Conservation (phyloP, 2,888 invertebrate genomes). For the Pseudanteris insignis region DNA sequence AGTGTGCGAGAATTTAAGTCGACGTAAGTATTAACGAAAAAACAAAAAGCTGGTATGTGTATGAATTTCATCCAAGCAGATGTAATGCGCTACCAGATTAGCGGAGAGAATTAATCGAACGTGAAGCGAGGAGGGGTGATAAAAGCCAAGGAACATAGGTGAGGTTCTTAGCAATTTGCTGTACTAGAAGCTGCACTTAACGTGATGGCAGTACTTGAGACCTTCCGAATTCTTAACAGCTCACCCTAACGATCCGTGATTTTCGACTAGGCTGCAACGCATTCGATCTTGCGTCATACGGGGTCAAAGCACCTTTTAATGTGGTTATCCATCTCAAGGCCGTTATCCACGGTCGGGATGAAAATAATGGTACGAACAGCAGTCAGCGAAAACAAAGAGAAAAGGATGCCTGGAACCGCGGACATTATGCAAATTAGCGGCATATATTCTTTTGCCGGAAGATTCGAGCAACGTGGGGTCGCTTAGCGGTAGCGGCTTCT, state of each 20-base stretch:
- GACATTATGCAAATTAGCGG: conserved; percentile 45
- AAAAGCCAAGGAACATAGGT: conserved; percentile 16
- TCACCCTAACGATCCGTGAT: conserved; percentile 37
- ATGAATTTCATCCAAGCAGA: no score
- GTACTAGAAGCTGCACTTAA: conserved; percentile 37
- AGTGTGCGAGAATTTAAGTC: no score
- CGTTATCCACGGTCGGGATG: conserved; percentile 8
- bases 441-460: conserved; percentile 42
- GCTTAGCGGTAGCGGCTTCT: conserved; percentile 34
- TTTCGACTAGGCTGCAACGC: conserved; percentile 28
- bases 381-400: conserved; percentile 35
- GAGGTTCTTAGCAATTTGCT: conserved; percentile 35
- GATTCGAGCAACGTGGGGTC: conserved; percentile 38
- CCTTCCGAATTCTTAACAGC: conserved; percentile 39
- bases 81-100: conserved; percentile 15
- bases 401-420: conserved; percentile 27
- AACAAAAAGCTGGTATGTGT: no score
- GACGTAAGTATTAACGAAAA: no score
- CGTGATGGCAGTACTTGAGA: conserved; percentile 36
- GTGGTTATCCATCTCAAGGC: conserved; percentile 39
- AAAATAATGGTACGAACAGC: conserved; percentile 15
- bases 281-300: conserved; percentile 32
- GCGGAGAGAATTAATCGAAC: conserved; percentile 31
- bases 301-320: conserved; percentile 38
- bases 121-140: not conserved